A percentile compares a stretch with the other conserved stretches of the same genome.
Evolutionary conservation across 1,140 invertebrate species (phyloP).

Genomic region (Druon quercuslanigerum): DNA sequence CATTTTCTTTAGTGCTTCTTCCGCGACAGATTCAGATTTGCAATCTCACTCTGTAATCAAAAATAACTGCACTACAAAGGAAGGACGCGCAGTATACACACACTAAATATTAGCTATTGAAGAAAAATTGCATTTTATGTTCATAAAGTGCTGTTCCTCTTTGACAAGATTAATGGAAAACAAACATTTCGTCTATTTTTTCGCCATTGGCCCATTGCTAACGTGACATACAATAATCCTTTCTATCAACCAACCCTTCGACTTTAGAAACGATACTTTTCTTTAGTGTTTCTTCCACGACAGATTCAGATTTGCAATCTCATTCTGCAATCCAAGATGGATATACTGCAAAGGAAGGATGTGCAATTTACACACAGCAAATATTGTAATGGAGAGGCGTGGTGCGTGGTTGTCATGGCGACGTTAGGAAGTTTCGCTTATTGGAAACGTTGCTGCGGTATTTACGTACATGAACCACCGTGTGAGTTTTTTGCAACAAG

Average conservation of each 20-base stretch:
- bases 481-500: constrained; percentile 29
- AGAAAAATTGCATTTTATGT: no score
- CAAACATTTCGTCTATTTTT: no score
- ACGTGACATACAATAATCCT: no score
- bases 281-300: background rate
- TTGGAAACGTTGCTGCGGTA: constrained; percentile 41
- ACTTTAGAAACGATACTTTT: background rate
- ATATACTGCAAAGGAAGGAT: constrained; percentile 12
- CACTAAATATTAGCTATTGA: background rate
- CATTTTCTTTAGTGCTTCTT: background rate
- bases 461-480: constrained; percentile 28
- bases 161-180: no score
- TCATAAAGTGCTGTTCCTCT: no score
- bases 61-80: constrained; percentile 1
- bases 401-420: constrained; percentile 44
- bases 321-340: constrained; percentile 19
- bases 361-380: background rate
- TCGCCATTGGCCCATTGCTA: no score
- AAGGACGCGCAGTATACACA: background rate
- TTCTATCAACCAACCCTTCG: no score
- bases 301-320: constrained; percentile 3
- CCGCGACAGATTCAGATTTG: background rate
- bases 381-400: constrained; percentile 25
- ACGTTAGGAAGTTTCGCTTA: constrained; percentile 26
- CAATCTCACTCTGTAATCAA: constrained; percentile 1